Base-by-base conservation (phyloP, 2,888 invertebrate genomes). In the Dolomedes plantarius region DNA sequence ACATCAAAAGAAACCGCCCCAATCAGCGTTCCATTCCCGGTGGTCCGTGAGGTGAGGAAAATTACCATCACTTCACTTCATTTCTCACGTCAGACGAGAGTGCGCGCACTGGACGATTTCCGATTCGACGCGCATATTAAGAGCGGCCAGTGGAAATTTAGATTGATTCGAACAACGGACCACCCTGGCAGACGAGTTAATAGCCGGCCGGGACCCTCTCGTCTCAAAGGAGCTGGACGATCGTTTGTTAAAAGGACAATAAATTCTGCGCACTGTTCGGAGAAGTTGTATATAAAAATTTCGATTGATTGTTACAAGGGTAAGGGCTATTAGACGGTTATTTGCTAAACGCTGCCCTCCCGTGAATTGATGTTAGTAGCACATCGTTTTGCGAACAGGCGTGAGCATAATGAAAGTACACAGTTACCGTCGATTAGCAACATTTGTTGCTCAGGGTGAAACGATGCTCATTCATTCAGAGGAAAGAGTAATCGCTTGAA, bases 71-170 rank as follows among this genome's bases (percentile, higher is more conserved):
- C 71, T 62, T 62, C 77, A 16, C 64, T 62, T 41, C 65, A 65
- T 65, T 65, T 65, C 65, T 64, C 71, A 64, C 71, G 71, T 78
- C 78, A 78, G 36, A 71, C 64, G 23, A 56, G 56, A 56, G 19
- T 23, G 56, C 56, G 56, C 19, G 56, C 56, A 56, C 56, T 11
- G 56, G 56, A 23, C 56, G 77, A 83, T 83, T 83, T 83, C 39
- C 76, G 71, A 83, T 83, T 83, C 82, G 82, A 71, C 50, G 16
- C 76, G 82, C 71, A 29, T 71, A 83, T 83, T 83, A 83, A 56
- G 36, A 36, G 76, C 69, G 41, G 68, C 41, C 41, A 41, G 39
- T 27, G 23, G 56, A 82, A 83, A 83, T 83, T 83, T 83, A 83
- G 82, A 83, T 83, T 76, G 82, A 83, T 83, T 76, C 75, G 64